These are phyloP conservation scores for Lochmaea capreae DNA, from an alignment of 2,888 invertebrate genomes.

Conservation along the genomic window DNA sequence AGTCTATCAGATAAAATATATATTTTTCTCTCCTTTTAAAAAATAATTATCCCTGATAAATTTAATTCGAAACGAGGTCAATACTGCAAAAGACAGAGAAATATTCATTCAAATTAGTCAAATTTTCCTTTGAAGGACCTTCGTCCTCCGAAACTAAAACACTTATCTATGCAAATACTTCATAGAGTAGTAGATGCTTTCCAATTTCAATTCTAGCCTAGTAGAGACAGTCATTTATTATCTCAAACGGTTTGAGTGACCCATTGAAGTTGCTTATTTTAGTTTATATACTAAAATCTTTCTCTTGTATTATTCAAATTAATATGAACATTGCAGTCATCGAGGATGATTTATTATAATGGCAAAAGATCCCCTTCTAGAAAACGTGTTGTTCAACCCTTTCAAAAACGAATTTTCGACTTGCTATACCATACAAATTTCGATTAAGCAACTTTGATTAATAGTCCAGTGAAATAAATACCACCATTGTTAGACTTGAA, in stretches of 20 bases:
- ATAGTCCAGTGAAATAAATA: constrained; percentile 40
- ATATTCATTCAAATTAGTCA: constrained; percentile 27
- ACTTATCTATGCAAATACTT: constrained; percentile 34
- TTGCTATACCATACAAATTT: constrained; percentile 49
- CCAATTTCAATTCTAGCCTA: constrained; percentile 18
- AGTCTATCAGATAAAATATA: too few species aligned
- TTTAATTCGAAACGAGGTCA: not conserved
- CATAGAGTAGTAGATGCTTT: constrained; percentile 13
- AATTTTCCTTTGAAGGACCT: constrained; percentile 17
- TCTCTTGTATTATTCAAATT: constrained; percentile 43
- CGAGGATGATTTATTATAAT: constrained; percentile 46
- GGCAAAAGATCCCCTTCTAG: constrained; percentile 41
- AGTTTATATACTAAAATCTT: constrained; percentile 19
- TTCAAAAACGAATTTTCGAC: constrained; percentile 46
- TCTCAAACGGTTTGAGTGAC: constrained; percentile 20
- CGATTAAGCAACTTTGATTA: constrained; percentile 50
- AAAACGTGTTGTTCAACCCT: constrained; percentile 50
- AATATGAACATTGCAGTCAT: constrained; percentile 45
- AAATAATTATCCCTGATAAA: too few species aligned
- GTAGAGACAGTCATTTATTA: constrained; percentile 26
- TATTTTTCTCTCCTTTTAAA: too few species aligned
- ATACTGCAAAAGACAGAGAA: not conserved
- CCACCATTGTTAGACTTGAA: constrained; percentile 23
- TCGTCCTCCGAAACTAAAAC: constrained; percentile 25
- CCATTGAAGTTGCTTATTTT: constrained; percentile 33